Base-by-base conservation (phyloP, 2,113 vertebrate genomes). In the Saimiri boliviensis region DNA sequence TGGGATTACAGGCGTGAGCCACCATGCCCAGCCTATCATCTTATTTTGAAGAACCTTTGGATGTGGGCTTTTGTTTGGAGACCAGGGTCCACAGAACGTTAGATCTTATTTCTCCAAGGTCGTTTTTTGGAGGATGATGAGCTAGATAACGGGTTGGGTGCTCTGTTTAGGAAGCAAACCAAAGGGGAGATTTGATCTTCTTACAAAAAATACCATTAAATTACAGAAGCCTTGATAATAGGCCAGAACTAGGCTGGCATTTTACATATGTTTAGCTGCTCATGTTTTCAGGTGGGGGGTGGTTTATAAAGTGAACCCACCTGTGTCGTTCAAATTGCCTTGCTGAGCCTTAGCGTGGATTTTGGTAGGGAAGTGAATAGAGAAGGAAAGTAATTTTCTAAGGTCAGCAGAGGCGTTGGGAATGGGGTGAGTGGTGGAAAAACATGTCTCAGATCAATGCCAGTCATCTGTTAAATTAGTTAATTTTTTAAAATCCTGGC, bases 391-490 rank as follows among this genome's bases (percentile, higher is more conserved):
- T 93, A 73, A 80, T 47, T 54, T 83, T 70, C 58, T 63, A 35
- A 84, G 13, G 86, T 96, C 40, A 70, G 27, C 5, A 11, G 49
- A 25, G 23, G 85, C 58, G 4, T 40, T 82, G 91, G 56, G 76
- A 89, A 86, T 82, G 73, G 21, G 35, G 25, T 25, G n/a, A 79
- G 30, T 42, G 52, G 49, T 17, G 13, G 74, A 45, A 66, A 76
- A 76, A 30, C 54, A n/a, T 84, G 32, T 96, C 70, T 89, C 84
- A 81, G 32, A 54, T 92, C 79, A 79, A 4, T 93, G 35, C 20
- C 32, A 49, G 21, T 90, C 60, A 74, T 90, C 86, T 89, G 49
- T 76, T 94, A 89, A 71, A 86, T 94, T 49, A 86, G 71, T 74
- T 87, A 89, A 58, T 91, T 83, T 76, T 42, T 56, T 45, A 49